phyloP scores from a whole-genome alignment of 2,797 vertebrate species.

The Parotocinclus haroldoi region DNA sequence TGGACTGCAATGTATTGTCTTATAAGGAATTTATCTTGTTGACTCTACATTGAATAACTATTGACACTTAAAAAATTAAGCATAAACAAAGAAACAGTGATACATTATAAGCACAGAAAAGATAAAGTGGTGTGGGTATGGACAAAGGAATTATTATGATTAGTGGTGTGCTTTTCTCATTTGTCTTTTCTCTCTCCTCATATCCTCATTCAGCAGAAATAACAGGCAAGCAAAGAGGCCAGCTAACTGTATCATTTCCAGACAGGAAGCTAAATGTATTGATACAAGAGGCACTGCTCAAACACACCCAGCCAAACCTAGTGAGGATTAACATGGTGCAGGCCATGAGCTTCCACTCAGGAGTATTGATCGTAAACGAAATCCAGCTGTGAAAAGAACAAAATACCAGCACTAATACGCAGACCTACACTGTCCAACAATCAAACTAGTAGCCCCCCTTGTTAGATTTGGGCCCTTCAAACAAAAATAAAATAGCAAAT shows the following conservation, averaged over 20 bases:
- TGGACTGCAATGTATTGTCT: background rate
- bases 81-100: too few species aligned
- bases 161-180: too few species aligned
- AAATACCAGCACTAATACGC: slow-evolving; percentile 36
- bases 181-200: slow-evolving; percentile 17
- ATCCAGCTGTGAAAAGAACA: slow-evolving; percentile 55
- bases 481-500: slow-evolving; percentile 8
- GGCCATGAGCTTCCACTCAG: slow-evolving; percentile 63
- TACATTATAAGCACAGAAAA: too few species aligned
- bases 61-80: too few species aligned
- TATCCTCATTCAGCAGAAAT: slow-evolving; percentile 48
- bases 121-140: too few species aligned
- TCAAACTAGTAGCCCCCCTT: background rate
- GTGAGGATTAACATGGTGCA: slow-evolving; percentile 59
- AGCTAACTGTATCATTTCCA: slow-evolving; percentile 58
- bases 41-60: background rate
- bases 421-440: background rate
- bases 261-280: slow-evolving; percentile 58
- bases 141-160: too few species aligned
- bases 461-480: background rate
- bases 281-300: slow-evolving; percentile 55
- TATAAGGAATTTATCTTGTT: background rate
- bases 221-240: slow-evolving; percentile 43
- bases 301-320: slow-evolving; percentile 42
- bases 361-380: slow-evolving; percentile 67